Percentiles rank a stretch among this genome's conserved stretches.
These are phyloP conservation scores for Elgaria multicarinata DNA, from an alignment of 2,113 vertebrate genomes.

Conservation along the genomic window DNA sequence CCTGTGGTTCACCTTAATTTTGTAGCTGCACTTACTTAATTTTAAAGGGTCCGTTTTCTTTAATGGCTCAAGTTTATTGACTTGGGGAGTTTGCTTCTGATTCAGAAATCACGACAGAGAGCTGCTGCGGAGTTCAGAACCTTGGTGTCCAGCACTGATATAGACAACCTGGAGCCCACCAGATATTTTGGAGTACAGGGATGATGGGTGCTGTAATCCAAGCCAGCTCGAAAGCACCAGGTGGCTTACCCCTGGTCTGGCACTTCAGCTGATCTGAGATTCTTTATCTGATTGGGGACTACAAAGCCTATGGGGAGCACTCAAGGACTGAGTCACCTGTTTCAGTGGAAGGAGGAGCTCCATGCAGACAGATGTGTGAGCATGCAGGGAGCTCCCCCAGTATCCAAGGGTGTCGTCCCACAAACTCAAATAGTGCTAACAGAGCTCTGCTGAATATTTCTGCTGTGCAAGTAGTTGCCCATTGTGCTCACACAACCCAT, in stretches of 20 bases:
- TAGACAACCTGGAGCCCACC: neutral
- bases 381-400: neutral
- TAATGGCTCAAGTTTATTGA: slow-evolving; percentile 32
- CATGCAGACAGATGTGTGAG: neutral
- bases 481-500: no score
- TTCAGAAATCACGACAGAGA: neutral
- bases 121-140: neutral
- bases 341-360: neutral
- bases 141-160: neutral
- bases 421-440: no score
- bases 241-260: no score
- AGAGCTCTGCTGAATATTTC: no score
- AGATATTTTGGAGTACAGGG: no score
- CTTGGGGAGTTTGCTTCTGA: neutral
- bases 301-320: neutral
- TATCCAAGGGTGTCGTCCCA: no score
- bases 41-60: slow-evolving; percentile 43
- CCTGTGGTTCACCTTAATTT: slow-evolving; percentile 42
- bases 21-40: slow-evolving; percentile 39
- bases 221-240: no score
- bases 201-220: no score
- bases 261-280: neutral
- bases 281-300: neutral
- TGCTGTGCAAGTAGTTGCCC: no score
- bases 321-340: neutral